Conservation (phyloP, 2,113 vertebrate genomes). For the Epinephelus lanceolatus region DNA sequence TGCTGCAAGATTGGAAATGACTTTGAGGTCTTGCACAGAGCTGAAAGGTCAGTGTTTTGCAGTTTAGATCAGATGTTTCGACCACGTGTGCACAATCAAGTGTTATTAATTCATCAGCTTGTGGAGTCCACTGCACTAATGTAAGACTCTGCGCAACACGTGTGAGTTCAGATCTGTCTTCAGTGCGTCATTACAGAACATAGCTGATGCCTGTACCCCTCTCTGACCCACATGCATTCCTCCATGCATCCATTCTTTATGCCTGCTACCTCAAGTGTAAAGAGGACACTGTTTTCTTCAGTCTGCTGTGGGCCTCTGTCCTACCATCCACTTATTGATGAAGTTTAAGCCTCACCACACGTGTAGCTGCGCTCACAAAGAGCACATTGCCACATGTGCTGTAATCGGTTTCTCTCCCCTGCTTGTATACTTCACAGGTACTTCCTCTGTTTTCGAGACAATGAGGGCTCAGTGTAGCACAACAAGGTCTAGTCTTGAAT, state of each 20-base stretch:
- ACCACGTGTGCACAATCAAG: constrained; percentile 25
- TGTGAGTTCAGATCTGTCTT: constrained; percentile 35
- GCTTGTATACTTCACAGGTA: constrained; percentile 37
- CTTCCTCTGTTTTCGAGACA: constrained; percentile 41
- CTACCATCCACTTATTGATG: constrained; percentile 40
- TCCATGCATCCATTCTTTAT: constrained; percentile 62
- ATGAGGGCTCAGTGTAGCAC: constrained; percentile 31
- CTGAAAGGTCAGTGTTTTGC: constrained; percentile 8
- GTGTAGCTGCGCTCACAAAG: constrained; percentile 28
- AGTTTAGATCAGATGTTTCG: not conserved
- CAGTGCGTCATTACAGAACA: constrained; percentile 38
- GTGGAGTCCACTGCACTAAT: constrained; percentile 29
- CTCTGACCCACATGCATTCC: constrained; percentile 60
- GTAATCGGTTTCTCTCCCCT: constrained; percentile 23
- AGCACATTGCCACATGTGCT: constrained; percentile 32
- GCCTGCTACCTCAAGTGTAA: constrained; percentile 74
- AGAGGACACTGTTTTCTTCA: constrained; percentile 60
- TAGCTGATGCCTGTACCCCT: constrained; percentile 26
- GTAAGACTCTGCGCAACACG: not conserved
- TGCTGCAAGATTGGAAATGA: constrained; percentile 7
- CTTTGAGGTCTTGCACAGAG: constrained; percentile 19
- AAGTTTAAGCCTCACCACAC: constrained; percentile 42
- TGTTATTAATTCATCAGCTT: constrained; percentile 29
- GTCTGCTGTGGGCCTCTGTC: constrained; percentile 41
- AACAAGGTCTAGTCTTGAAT: constrained; percentile 30